Conservation (phyloP, 1,140 invertebrate species). For the Mercenaria mercenaria region DNA sequence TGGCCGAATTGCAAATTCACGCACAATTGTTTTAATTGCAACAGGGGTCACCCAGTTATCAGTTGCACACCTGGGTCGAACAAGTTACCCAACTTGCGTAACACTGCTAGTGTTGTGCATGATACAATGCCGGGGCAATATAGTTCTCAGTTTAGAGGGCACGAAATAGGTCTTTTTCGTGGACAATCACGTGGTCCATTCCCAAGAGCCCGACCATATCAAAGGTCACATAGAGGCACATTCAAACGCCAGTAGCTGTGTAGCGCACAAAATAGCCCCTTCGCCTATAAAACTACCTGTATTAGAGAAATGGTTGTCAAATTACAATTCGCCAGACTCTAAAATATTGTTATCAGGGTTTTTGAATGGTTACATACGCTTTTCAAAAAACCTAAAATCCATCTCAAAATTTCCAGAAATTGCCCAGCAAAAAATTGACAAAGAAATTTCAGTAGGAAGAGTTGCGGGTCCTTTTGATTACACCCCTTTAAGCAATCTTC, state of each 20-base stretch:
- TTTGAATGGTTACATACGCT: conserved; percentile 30
- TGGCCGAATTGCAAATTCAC: not conserved
- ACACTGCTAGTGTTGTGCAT: too few relatives aligned
- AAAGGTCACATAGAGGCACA: not conserved
- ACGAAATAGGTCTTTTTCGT: too few relatives aligned
- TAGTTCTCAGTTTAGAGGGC: not conserved
- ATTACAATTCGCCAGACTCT: not conserved
- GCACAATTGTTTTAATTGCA: not conserved
- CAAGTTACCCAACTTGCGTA: too few relatives aligned
- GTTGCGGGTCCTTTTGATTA: conserved; percentile 35
- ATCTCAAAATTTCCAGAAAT: not conserved
- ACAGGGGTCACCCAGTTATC: not conserved
- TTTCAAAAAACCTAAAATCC: conserved; percentile 35
- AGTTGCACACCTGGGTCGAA: not conserved
- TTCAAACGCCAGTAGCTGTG: not conserved
- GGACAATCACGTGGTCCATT: not conserved
- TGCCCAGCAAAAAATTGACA: conserved; percentile 12
- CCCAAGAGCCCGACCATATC: not conserved
- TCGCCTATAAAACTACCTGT: not conserved
- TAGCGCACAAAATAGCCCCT: not conserved
- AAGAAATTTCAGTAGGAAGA: conserved; percentile 25
- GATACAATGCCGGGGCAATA: not conserved
- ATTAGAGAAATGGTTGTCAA: not conserved
- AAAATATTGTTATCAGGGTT: conserved; percentile 11
- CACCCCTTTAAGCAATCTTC: not conserved